Conservation (phyloP, 2,113 vertebrate genomes). For the Chloroceryle aenea region DNA sequence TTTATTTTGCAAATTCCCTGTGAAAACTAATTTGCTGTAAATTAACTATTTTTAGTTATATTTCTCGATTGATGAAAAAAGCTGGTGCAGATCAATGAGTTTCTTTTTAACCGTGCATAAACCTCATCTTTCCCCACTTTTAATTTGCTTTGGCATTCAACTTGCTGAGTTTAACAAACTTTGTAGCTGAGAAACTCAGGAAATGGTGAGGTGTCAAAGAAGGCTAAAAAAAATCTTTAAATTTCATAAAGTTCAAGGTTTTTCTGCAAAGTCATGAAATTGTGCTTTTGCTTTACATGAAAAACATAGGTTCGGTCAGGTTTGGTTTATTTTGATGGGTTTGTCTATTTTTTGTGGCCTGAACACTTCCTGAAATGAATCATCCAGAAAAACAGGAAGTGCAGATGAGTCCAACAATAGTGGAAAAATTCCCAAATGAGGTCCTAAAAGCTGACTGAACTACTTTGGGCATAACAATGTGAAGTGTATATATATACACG, state of each 20-base stretch:
- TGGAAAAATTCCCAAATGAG: background rate
- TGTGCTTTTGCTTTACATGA: background rate
- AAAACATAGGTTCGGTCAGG: background rate
- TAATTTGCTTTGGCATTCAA: background rate
- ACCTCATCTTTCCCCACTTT: background rate
- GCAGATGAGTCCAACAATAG: background rate
- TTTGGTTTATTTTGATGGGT: background rate
- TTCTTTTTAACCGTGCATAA: background rate
- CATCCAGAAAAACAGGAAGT: slow-evolving; percentile 43
- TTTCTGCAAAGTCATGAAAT: background rate
- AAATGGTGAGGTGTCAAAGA: background rate
- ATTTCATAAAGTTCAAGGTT: background rate
- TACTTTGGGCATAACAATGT: background rate
- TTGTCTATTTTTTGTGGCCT: background rate
- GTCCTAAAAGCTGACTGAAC: background rate
- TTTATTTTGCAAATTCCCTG: background rate
- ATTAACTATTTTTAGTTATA: background rate
- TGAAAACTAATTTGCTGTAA: background rate
- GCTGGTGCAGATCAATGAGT: background rate
- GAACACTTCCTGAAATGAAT: background rate
- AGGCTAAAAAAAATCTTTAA: background rate
- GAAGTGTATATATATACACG: background rate
- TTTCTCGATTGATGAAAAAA: background rate
- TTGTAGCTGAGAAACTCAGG: background rate
- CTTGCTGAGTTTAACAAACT: too few species aligned